Evolutionary conservation across 2,888 invertebrate species (phyloP), one percentile per base, ranked within the genome.

Genomic region (Dioctria linearis): DNA sequence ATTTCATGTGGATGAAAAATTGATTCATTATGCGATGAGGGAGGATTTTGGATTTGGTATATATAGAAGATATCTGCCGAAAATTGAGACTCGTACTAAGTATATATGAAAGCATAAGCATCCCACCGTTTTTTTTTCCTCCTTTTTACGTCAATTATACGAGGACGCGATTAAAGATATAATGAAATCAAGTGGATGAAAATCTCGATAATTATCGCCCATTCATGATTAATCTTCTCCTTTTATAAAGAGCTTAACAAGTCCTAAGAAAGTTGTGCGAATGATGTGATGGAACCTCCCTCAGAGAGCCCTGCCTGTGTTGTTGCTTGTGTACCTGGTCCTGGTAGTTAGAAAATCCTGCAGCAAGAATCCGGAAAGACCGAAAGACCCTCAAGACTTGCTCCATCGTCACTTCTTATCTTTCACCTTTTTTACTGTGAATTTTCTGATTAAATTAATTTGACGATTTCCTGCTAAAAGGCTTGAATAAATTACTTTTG

Each of bases 201-300:
- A 73, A 73, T 73, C 73, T n/a, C 73, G 73, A 73, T 73, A 73
- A 73, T 73, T 73, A 73, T 73, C 73, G 73, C 73, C 73, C 59
- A 73, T 73, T 73, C 73, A 73, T 73, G 73, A 73, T 73, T 73
- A 73, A 73, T 73, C 73, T 57, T 73, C 73, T 73, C 57, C 73
- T 73, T 73, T 25, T 73, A 73, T 73, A 73, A 73, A 40, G 42
- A 73, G 73, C 73, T 73, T 73, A 73, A 73, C 73, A 57, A 73
- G 73, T 73, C 73, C 42, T 59, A 73, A 59, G 73, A 73, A 73
- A 73, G 39, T 57, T 73, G 49, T 42, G 13, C 54, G 40, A 57
- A 42, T 25, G 25, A 25, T 1, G 25, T 25, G 25, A 25, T 1
- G 25, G 25, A 25, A 25, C 25, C 25, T 25, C 25, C 25, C 25